Base-by-base conservation (phyloP, 2,113 vertebrate species). In the Barbus barbus region DNA sequence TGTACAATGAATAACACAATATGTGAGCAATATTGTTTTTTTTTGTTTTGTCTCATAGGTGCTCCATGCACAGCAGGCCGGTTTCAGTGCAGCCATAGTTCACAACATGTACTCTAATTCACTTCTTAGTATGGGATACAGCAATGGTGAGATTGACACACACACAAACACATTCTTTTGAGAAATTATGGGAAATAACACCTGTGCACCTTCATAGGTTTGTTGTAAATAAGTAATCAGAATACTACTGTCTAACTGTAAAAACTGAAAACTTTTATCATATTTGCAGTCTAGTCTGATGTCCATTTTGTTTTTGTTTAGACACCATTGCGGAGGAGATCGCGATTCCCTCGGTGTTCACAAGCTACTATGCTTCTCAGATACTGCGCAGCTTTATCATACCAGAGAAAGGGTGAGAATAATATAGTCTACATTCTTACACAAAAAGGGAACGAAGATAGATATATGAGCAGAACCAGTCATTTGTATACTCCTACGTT, bases 281-380 rank as follows among this genome's bases (percentile, higher is more conserved):
- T n/a, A n/a, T n/a, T n/a, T n/a, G n/a, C n/a, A n/a, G n/a, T n/a
- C n/a, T n/a, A n/a, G n/a, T n/a, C n/a, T n/a, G n/a, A n/a, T n/a
- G n/a, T 71, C 20, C 41, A 18, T 33, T 6, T 81, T 26, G 18
- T 31, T 22, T 60, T 41, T 51, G 24, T 53, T 60, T 78, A 97
- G 97, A 94, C 31, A 93, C 95, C 44, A 94, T 96, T 65, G 94
- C 94, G 56, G 93, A 94, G 18, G 92, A 93, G 88, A 96, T 98
- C 86, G 89, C 90, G 31, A 97, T 98, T 86, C 95, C 97, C 0
- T 96, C 97, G 1, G 95, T 98, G n/a, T 98, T 98, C 83, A 95
- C 95, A 83, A 93, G 94, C 83, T 92, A 81, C 89, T 88, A 91
- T 36, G 94, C 94, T 14, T 90, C 93, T 2, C 26, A 92, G 31